Evolutionary conservation across 2,888 invertebrate species (phyloP).

Genomic region (Callosobruchus maculatus): DNA sequence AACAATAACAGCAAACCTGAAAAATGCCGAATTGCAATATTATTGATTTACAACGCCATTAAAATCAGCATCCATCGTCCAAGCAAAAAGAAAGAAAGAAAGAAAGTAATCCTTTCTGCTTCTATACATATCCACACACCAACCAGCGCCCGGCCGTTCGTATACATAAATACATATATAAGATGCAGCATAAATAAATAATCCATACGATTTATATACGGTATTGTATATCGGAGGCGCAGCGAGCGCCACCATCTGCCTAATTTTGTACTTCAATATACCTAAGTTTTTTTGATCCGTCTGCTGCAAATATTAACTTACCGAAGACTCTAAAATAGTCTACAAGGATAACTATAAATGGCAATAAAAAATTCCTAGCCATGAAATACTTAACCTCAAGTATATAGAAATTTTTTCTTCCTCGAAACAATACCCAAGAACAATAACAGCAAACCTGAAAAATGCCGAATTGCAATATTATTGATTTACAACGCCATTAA

Average conservation of each 20-base stretch:
- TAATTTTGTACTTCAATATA: too few relatives aligned
- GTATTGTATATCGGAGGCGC: too few relatives aligned
- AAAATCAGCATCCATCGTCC: slow-evolving; percentile 31
- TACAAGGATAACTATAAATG: too few relatives aligned
- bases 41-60: slow-evolving; percentile 41
- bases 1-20: slow-evolving; percentile 3
- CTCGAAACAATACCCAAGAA: too few relatives aligned
- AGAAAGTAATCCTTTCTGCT: slow-evolving; percentile 38
- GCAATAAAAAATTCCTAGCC: not conserved
- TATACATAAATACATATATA: slow-evolving; percentile 49
- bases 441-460: too few relatives aligned
- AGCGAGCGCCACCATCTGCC: slow-evolving; percentile 37
- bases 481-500: slow-evolving; percentile 41
- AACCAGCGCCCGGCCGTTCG: not conserved
- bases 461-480: slow-evolving; percentile 37
- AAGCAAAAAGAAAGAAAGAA: slow-evolving; percentile 20
- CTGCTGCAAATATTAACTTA: not conserved
- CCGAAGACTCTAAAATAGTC: not conserved
- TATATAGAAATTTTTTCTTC: not conserved
- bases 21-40: slow-evolving; percentile 35
- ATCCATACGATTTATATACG: too few relatives aligned
- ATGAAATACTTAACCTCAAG: not conserved
- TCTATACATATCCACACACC: slow-evolving; percentile 43
- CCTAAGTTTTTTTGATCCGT: too few relatives aligned
- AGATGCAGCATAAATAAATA: slow-evolving; percentile 52